Percentiles rank a stretch among this genome's conserved stretches.
Evolutionary conservation across 2,113 vertebrate genomes (phyloP).

Genomic region (Ophiodon elongatus): DNA sequence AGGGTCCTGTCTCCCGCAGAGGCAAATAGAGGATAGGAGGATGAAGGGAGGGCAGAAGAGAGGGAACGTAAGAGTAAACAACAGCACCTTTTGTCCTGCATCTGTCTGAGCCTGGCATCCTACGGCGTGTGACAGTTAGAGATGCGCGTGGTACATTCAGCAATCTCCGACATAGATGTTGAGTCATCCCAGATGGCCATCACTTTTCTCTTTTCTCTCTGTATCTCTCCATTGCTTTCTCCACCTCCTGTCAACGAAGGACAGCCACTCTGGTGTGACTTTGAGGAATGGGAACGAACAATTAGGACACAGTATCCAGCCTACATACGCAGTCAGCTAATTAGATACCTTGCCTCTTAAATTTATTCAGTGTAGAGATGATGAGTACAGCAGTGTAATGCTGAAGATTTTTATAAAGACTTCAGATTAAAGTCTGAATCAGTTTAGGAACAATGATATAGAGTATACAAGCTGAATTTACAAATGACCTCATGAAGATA

Average conservation of each 20-base stretch:
- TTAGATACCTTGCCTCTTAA: background rate
- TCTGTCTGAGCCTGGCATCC: constrained; percentile 76
- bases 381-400: background rate
- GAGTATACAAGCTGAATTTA: background rate
- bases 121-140: constrained; percentile 72
- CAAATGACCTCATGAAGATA: background rate
- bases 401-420: background rate
- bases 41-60: constrained; percentile 63
- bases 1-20: constrained; percentile 58
- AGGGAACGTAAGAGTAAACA: constrained; percentile 76
- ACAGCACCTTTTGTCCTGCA: constrained; percentile 81
- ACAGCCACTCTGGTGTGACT: constrained; percentile 32
- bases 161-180: constrained; percentile 57
- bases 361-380: background rate
- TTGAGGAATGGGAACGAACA: constrained; percentile 30
- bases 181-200: constrained; percentile 70
- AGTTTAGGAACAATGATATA: background rate
- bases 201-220: constrained; percentile 29
- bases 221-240: constrained; percentile 14
- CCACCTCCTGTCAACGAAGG: constrained; percentile 10
- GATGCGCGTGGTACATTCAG: constrained; percentile 67
- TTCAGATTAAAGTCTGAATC: constrained; percentile 7
- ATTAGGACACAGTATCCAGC: background rate
- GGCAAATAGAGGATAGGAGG: constrained; percentile 60
- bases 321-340: constrained; percentile 2